Evolutionary conservation across 2,888 invertebrate species (phyloP).

Genomic region (Amphipoea oculea): DNA sequence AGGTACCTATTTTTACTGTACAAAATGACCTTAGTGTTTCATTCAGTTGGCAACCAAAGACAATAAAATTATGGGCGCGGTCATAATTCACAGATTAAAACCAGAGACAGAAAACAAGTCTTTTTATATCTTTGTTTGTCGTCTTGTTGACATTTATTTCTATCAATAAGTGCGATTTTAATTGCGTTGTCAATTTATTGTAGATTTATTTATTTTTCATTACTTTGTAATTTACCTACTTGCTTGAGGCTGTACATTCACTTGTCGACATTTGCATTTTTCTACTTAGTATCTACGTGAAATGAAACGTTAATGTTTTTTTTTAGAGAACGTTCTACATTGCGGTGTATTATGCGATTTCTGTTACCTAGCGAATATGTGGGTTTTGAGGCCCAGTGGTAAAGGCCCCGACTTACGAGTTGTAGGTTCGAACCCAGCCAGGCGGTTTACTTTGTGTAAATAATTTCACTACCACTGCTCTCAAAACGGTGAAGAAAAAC

Average conservation of each 20-base stretch:
- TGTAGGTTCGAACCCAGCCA: background rate
- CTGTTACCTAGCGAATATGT: background rate
- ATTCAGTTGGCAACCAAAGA: conserved; percentile 52
- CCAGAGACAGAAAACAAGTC: conserved; percentile 70
- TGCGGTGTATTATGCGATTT: background rate
- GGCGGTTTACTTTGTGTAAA: background rate
- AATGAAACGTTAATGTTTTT: background rate
- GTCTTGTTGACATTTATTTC: conserved; percentile 68
- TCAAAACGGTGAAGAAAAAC: no score
- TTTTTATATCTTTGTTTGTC: conserved; percentile 72
- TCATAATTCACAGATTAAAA: conserved; percentile 64
- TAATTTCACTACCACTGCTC: background rate
- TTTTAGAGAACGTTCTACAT: background rate
- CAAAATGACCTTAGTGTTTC: conserved; percentile 43
- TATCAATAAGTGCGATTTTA: conserved; percentile 65
- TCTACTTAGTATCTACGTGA: background rate
- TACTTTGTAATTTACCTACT: conserved; percentile 38
- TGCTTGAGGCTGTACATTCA: conserved; percentile 15
- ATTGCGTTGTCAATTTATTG: conserved; percentile 63
- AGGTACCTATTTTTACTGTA: conserved; percentile 37
- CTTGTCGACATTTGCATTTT: conserved; percentile 14
- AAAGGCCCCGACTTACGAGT: background rate
- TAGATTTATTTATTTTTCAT: conserved; percentile 59
- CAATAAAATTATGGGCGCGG: conserved; percentile 52
- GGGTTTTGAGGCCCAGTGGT: background rate